Base-by-base conservation (phyloP, 2,888 invertebrate genomes). In the Ephialtes manifestator region DNA sequence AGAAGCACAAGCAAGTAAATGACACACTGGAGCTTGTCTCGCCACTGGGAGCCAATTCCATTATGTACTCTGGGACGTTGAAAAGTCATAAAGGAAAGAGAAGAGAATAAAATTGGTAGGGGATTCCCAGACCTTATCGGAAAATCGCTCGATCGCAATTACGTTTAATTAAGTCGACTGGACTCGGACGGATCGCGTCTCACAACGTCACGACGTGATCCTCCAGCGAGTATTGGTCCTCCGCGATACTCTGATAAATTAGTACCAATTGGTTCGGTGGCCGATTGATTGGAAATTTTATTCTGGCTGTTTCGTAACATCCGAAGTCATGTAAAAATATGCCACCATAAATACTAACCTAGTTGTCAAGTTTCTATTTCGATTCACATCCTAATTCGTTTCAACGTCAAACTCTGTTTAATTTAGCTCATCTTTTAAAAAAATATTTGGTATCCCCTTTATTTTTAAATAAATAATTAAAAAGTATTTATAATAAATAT, bases 81-180 rank as follows among this genome's bases (percentile, higher is more conserved):
- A 35, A 39, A 24, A 60, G 70, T 20, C 51, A 71, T 75, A 35
- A 31, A 18, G 24, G 31, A 65, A 70, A 15, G 58, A 39, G 39
- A n/a, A 20, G 24, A 31, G 63, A 5, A 43, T 68, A 35, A 65
- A 58, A 75, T 79, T 83, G 46, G 18, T 43, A 48, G 43, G 13
- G 63, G 65, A 63, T 20, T 65, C 63, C 24, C 55, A 20, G 46
- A 31, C 24, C 13, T 48, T 8, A 31, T 4, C 31, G 65, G 85
- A 88, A 89, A 90, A 89, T 87, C 76, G 88, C 77, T 58, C 80
- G 68, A 88, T 87, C 82, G 87, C 86, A 89, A 89, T 90, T 89
- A 88, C 86, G 88, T 90, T 89, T 88, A 90, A 91, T 91, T 90
- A 88, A 89, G 86, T 81, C 53, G 78, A 84, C 80, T 74, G 81